Base-by-base conservation (phyloP, 2,113 vertebrate genomes). In the Perca fluviatilis region DNA sequence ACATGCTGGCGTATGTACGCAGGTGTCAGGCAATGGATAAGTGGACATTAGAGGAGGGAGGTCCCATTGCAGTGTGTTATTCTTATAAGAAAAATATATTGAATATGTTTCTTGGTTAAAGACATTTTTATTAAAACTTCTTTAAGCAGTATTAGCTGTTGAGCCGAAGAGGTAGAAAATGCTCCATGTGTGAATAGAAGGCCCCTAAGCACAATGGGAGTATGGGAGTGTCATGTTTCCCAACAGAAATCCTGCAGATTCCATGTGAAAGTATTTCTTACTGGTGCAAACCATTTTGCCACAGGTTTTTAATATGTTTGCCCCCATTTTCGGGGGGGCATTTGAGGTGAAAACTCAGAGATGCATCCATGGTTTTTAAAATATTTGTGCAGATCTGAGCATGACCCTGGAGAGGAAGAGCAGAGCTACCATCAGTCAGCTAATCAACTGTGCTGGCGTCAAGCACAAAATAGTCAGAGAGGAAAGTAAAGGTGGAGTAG, bases 401-500 rank as follows among this genome's bases (percentile, higher is more conserved):
- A 14, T 47, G 66, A 77, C 66, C 51, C 33, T 65, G 51, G 18
- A 36, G 51, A 51, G 49, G 25, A 43, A 68, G 49, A 49, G 56
- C 9, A 0, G 58, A 64, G 23, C 54, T 61, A 36, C 61, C 30
- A 43, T 60, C 62, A 67, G 16, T 54, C 58, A 63, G 21, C 23
- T 77, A 19, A 84, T 84, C 64, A 70, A 33, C 23, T 27, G 25
- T 1, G 1, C 21, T 25, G 23, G 62, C 25, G 27, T 58, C 51
- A 58, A 65, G 69, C 62, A 60, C 65, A 63, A 54, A 49, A 40
- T 47, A 58, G 33, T 62, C 57, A 15, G 25, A 63, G 33, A 40
- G 80, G 65, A 56, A 69, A 49, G 14, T 47, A 15, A 63, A 69
- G 51, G 60, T 65, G 60, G 23, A 76, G 66, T 36, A 40, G 12